Evolutionary conservation across 1,140 invertebrate genomes (phyloP).

Genomic region (Lanistes nyassanus): DNA sequence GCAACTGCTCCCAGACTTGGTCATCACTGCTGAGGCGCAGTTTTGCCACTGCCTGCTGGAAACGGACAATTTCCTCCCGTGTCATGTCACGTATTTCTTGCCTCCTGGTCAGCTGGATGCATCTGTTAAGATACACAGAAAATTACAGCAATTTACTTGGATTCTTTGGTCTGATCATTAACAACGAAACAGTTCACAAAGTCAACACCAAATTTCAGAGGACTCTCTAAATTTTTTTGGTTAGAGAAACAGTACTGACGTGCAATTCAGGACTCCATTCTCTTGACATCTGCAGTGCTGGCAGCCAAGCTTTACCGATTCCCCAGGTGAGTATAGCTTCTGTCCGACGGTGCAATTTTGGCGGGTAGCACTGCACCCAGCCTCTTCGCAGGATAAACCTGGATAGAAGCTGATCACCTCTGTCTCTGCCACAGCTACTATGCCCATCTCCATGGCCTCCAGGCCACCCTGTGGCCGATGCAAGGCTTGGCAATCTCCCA

Average conservation of each 20-base stretch:
- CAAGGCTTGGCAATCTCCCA: slow-evolving; percentile 53
- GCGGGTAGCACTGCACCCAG: slow-evolving; percentile 37
- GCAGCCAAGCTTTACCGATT: slow-evolving; percentile 47
- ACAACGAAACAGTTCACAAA: too few species aligned
- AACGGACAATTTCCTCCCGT: slow-evolving; percentile 46
- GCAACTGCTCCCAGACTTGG: slow-evolving; percentile 56
- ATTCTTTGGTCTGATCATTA: too few species aligned
- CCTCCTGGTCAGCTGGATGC: slow-evolving; percentile 44
- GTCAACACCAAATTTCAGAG: too few species aligned
- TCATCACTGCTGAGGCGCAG: slow-evolving; percentile 42
- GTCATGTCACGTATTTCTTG: slow-evolving; percentile 61
- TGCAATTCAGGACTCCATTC: slow-evolving; percentile 48
- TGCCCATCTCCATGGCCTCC: slow-evolving; percentile 23
- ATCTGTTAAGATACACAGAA: slow-evolving; percentile 37
- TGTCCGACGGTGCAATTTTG: slow-evolving; percentile 45
- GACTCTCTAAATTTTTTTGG: too few species aligned
- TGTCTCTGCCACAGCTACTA: slow-evolving; percentile 23
- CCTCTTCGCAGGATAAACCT: slow-evolving; percentile 51
- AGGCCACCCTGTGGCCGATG: slow-evolving; percentile 46
- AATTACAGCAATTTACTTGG: not conserved
- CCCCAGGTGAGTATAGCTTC: slow-evolving; percentile 41
- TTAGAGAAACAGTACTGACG: slow-evolving; percentile 40
- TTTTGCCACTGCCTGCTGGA: slow-evolving; percentile 54
- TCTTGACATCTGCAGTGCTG: slow-evolving; percentile 55
- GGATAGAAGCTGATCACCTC: slow-evolving; percentile 59